Conservation (phyloP, 2,888 invertebrate genomes). For the Malacosoma neustria region DNA sequence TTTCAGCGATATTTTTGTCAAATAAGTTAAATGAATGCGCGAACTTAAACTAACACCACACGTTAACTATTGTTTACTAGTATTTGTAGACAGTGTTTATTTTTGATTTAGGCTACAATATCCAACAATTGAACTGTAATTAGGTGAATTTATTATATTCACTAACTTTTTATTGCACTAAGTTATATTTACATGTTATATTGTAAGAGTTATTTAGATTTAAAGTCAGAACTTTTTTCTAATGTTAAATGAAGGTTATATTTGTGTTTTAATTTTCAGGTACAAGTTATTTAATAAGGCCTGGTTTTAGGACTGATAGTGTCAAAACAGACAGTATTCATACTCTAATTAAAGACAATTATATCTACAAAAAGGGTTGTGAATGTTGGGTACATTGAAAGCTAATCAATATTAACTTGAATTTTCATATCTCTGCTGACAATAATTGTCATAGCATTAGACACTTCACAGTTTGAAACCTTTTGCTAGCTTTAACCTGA, state of each 20-base stretch:
- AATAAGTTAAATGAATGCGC: conserved; percentile 44
- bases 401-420: neutral
- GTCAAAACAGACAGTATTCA: conserved; percentile 26
- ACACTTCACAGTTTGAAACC: neutral
- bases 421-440: neutral
- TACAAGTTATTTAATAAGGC: conserved; percentile 38
- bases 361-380: neutral
- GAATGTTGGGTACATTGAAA: neutral
- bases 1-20: conserved; percentile 20
- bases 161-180: conserved; percentile 15
- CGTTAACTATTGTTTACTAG: conserved; percentile 58
- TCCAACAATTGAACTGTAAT: conserved; percentile 16
- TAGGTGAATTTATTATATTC: conserved; percentile 15
- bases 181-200: conserved; percentile 9
- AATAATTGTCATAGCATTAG: neutral
- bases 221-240: conserved; percentile 2
- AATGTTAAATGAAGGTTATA: conserved; percentile 22
- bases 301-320: conserved; percentile 33
- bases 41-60: conserved; percentile 46
- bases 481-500: conserved; percentile 44
- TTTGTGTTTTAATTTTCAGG: conserved; percentile 42
- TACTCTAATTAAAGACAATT: conserved; percentile 4
- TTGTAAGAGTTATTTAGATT: conserved; percentile 14
- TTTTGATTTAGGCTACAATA: conserved; percentile 30
- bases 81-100: conserved; percentile 35